Percentiles rank a stretch among this genome's conserved stretches.
These are phyloP conservation scores for Callionymus lyra DNA, from an alignment of 2,113 vertebrate species.

Conservation along the genomic window DNA sequence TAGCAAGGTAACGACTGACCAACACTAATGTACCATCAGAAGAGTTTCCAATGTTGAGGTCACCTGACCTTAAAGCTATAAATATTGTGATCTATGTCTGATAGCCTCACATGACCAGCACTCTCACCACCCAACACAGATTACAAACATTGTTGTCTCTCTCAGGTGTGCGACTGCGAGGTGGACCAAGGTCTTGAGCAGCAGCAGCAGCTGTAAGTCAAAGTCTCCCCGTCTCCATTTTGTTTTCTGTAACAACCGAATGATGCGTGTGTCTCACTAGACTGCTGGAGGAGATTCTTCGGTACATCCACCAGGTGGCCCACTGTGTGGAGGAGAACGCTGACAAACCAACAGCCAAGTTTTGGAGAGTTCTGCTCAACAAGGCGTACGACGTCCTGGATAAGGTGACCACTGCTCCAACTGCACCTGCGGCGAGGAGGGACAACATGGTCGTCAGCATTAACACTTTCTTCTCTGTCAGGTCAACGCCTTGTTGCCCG, in stretches of 20 bases:
- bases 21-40: too few relatives aligned
- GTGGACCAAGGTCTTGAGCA: conserved; percentile 36
- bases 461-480: background rate
- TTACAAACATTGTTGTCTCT: background rate
- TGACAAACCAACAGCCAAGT: conserved; percentile 81
- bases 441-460: too few relatives aligned
- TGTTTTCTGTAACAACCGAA: background rate
- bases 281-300: conserved; percentile 80
- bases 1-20: conserved; percentile 78
- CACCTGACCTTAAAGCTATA: too few relatives aligned
- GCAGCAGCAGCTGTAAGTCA: conserved; percentile 63
- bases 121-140: too few relatives aligned
- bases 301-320: conserved; percentile 79
- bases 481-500: conserved; percentile 87
- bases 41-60: background rate
- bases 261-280: conserved; percentile 43
- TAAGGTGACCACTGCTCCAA: too few relatives aligned
- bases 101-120: too few relatives aligned
- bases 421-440: too few relatives aligned
- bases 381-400: conserved; percentile 87
- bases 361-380: conserved; percentile 89
- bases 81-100: too few relatives aligned
- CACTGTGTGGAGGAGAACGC: conserved; percentile 77
- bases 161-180: conserved; percentile 48
- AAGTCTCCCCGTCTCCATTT: background rate